Evolutionary conservation across 2,888 invertebrate genomes (phyloP).

Genomic region (Pseudoips prasinana): DNA sequence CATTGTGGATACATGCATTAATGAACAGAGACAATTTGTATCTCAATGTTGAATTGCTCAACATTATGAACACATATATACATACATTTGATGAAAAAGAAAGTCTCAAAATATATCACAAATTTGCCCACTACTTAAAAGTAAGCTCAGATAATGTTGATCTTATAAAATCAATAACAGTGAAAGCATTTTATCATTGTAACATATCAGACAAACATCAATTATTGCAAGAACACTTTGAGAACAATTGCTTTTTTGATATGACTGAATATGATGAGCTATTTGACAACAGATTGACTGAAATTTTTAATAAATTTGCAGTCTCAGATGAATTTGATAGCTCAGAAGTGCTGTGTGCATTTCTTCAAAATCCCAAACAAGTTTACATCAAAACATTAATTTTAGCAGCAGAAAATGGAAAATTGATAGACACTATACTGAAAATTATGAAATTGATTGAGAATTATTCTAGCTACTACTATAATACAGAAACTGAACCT

Average conservation of each 20-base stretch:
- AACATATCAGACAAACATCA: conserved; percentile 39
- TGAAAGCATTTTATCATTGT: conserved; percentile 55
- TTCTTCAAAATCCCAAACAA: conserved; percentile 61
- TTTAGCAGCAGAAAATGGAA: conserved; percentile 53
- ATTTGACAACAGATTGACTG: conserved; percentile 45
- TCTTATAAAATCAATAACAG: conserved; percentile 36
- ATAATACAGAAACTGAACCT: conserved; percentile 56
- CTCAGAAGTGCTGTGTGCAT: conserved; percentile 51
- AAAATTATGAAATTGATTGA: conserved; percentile 52
- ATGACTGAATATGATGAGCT: conserved; percentile 37
- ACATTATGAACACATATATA: conserved; percentile 43
- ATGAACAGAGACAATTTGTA: conserved; percentile 52
- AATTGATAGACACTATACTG: conserved; percentile 60
- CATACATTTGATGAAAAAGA: conserved; percentile 45
- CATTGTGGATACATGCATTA: conserved; percentile 57
- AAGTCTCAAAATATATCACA: conserved; percentile 44
- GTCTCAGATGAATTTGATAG: conserved; percentile 45
- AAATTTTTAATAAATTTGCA: conserved; percentile 66
- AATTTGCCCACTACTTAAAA: conserved; percentile 36
- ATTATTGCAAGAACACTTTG: conserved; percentile 53
- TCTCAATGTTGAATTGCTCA: conserved; percentile 43
- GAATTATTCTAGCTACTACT: conserved; percentile 57
- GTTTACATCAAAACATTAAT: conserved; percentile 57
- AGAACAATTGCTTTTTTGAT: conserved; percentile 45
- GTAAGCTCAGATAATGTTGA: conserved; percentile 36